phyloP scores from a whole-genome alignment of 53 echinoderm and acorn worm species.

The Echinometra lucunter region DNA sequence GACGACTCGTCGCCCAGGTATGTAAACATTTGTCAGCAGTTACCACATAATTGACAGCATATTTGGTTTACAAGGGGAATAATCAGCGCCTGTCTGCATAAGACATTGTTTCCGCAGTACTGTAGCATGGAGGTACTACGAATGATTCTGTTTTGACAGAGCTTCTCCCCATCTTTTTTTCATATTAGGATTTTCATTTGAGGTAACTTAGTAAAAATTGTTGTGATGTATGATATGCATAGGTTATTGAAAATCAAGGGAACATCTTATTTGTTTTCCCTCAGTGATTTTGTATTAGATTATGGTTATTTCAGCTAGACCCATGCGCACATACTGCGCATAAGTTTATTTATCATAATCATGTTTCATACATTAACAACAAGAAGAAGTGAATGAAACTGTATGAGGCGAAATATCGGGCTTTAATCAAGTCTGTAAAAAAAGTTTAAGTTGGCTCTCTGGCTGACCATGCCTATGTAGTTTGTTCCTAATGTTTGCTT shows the following conservation, averaged over 20 bases:
- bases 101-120: too few species aligned
- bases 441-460: background rate
- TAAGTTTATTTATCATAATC: too few species aligned
- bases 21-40: background rate
- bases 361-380: too few species aligned
- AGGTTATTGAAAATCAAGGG: background rate
- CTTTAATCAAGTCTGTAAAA: too few species aligned
- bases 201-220: background rate
- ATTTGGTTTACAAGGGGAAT: background rate
- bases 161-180: background rate
- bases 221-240: background rate
- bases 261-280: too few species aligned
- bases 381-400: too few species aligned
- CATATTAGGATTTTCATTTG: background rate
- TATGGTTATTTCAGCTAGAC: too few species aligned
- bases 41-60: constrained; percentile 4
- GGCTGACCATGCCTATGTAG: background rate
- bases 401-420: too few species aligned
- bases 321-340: too few species aligned
- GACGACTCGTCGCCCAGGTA: constrained; percentile 11
- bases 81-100: background rate
- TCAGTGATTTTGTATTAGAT: too few species aligned
- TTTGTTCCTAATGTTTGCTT: too few species aligned
- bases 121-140: too few species aligned
- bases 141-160: background rate